A percentile compares a stretch with the other conserved stretches of the same genome.
Evolutionary conservation across 2,888 invertebrate species (phyloP).

Genomic region (Rugalucina vietnamica): DNA sequence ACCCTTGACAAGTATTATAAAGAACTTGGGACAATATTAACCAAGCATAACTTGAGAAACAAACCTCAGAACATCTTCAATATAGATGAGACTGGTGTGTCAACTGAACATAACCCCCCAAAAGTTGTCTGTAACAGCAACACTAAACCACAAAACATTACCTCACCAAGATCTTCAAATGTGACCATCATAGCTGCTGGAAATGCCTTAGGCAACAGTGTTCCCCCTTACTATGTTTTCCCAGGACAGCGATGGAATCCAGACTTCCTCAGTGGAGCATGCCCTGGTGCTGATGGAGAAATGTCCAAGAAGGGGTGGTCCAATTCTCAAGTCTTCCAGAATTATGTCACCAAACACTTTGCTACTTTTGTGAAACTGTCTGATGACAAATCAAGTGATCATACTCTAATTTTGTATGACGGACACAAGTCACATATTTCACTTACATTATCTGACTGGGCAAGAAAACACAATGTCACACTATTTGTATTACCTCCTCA

Average conservation of each 20-base stretch:
- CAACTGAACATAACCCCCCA: too few species aligned
- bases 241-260: conserved; percentile 5
- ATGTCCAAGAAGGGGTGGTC: conserved; percentile 12
- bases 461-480: background rate
- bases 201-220: too few species aligned
- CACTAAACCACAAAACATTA: too few species aligned
- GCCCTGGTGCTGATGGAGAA: background rate
- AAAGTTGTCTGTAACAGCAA: too few species aligned
- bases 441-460: background rate
- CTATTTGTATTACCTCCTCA: conserved; percentile 7
- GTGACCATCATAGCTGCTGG: too few species aligned
- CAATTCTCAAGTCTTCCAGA: background rate
- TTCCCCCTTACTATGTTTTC: conserved; percentile 8
- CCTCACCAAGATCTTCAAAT: too few species aligned
- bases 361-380: background rate
- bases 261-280: background rate
- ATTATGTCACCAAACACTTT: background rate
- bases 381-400: background rate
- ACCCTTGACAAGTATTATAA: conserved; percentile 20
- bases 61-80: too few species aligned
- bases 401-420: background rate
- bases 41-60: background rate
- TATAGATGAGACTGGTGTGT: too few species aligned
- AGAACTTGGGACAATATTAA: conserved; percentile 10
- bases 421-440: conserved; percentile 3